Conservation (phyloP, 2,888 invertebrate species). For the Stictocephala bisonia region DNA sequence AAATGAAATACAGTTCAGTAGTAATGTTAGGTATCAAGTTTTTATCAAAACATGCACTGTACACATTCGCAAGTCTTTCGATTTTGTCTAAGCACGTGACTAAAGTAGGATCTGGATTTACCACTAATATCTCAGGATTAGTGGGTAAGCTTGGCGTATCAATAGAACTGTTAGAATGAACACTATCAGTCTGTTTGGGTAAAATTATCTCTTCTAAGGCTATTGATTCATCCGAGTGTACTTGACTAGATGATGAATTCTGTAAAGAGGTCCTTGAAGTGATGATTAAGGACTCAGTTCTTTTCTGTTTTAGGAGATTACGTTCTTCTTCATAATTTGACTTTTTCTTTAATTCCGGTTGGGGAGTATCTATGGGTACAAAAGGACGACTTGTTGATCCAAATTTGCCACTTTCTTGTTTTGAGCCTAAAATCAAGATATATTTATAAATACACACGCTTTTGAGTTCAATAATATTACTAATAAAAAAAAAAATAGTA, state of each 20-base stretch:
- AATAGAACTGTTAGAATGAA: too few relatives aligned
- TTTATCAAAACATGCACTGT: conserved; percentile 47
- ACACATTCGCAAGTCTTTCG: conserved; percentile 42
- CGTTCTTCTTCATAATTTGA: conserved; percentile 44
- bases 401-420: too few relatives aligned
- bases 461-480: too few relatives aligned
- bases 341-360: neutral
- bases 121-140: neutral
- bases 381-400: conserved; percentile 1
- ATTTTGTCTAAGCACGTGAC: conserved; percentile 6
- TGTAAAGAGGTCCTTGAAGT: neutral
- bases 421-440: too few relatives aligned
- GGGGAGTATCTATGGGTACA: neutral
- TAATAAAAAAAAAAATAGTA: too few relatives aligned
- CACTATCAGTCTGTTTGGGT: too few relatives aligned
- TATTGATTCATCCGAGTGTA: neutral
- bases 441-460: too few relatives aligned
- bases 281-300: conserved; percentile 12
- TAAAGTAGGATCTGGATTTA: conserved; percentile 30
- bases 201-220: neutral
- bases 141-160: neutral
- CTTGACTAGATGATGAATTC: neutral
- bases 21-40: conserved; percentile 51
- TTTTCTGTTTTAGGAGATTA: conserved; percentile 40
- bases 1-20: conserved; percentile 48